Percentiles rank a stretch among this genome's conserved stretches.
phyloP scores from a whole-genome alignment of 2,113 vertebrate genomes.

The Zootoca vivipara region DNA sequence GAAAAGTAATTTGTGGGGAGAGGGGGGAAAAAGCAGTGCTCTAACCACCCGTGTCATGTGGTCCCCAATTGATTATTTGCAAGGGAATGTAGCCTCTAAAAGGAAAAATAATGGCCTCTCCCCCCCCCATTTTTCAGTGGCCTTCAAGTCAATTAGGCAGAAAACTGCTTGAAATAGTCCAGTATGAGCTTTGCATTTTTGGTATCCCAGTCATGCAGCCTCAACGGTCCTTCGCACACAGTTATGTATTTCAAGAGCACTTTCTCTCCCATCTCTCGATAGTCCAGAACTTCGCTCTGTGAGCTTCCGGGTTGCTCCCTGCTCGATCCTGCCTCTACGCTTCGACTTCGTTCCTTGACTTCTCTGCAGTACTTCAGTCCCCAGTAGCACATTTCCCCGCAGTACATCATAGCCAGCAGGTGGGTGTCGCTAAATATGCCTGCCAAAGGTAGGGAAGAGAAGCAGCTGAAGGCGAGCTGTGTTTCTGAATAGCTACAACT shows the following conservation, averaged over 20 bases:
- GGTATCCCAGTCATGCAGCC: conserved; percentile 92
- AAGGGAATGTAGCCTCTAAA: not conserved
- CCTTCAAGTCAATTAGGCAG: conserved; percentile 18
- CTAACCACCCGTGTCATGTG: not conserved
- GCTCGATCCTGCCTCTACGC: not conserved
- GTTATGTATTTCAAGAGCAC: conserved; percentile 89
- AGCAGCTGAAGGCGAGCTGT: not conserved
- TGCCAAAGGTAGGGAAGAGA: conserved; percentile 46
- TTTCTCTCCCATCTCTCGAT: conserved; percentile 90
- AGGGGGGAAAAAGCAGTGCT: not conserved
- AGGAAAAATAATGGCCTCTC: not conserved
- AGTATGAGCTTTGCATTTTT: conserved; percentile 90
- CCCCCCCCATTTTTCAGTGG: not conserved
- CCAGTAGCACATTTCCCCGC: conserved; percentile 98
- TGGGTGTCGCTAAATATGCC: conserved; percentile 89
- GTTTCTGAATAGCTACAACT: not conserved
- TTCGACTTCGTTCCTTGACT: conserved; percentile 44
- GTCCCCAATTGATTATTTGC: not conserved
- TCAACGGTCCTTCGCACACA: conserved; percentile 90
- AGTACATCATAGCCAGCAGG: conserved; percentile 92
- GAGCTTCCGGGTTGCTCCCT: conserved; percentile 45
- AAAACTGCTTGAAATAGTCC: conserved; percentile 79
- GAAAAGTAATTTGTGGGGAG: not conserved
- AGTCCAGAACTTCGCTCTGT: conserved; percentile 79
- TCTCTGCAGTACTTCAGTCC: conserved; percentile 83